Evolutionary conservation across 2,797 vertebrate genomes (phyloP).

Genomic region (Tadarida brasiliensis): DNA sequence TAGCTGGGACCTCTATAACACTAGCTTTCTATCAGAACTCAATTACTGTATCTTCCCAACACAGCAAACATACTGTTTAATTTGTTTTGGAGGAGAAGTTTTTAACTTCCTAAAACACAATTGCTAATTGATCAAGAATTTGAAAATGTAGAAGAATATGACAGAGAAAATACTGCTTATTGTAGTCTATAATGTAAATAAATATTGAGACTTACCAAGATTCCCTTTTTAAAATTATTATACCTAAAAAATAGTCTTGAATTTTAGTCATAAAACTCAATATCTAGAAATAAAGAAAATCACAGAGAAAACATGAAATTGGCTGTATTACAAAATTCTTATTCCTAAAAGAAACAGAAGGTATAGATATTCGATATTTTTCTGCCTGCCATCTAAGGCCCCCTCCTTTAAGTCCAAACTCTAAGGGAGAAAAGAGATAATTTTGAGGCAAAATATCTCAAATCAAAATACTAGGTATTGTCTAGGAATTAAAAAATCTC

Average conservation of each 20-base stretch:
- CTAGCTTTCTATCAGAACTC: constrained; percentile 5
- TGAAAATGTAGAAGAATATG: constrained; percentile 6
- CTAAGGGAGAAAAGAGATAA: neutral
- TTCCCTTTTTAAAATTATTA: neutral
- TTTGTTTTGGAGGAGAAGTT: neutral
- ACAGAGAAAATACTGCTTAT: constrained; percentile 1
- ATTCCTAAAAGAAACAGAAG: neutral
- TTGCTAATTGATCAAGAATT: constrained; percentile 40
- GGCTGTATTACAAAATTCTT: neutral
- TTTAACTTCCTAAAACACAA: constrained; percentile 45
- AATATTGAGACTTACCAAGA: constrained; percentile 11
- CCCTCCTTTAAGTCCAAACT: neutral
- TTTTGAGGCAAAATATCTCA: constrained; percentile 20
- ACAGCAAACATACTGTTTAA: neutral
- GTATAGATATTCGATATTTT: neutral
- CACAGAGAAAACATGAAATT: neutral
- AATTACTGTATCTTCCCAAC: neutral
- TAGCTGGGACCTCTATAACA: neutral
- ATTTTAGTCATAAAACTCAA: constrained; percentile 42
- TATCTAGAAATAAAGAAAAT: constrained; percentile 31
- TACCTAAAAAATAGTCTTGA: neutral
- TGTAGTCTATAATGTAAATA: constrained; percentile 14
- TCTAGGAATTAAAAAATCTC: constrained; percentile 33
- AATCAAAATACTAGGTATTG: constrained; percentile 37
- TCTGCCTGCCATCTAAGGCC: neutral